Conservation (phyloP, 2,888 invertebrate genomes). For the Tachina lurida region DNA sequence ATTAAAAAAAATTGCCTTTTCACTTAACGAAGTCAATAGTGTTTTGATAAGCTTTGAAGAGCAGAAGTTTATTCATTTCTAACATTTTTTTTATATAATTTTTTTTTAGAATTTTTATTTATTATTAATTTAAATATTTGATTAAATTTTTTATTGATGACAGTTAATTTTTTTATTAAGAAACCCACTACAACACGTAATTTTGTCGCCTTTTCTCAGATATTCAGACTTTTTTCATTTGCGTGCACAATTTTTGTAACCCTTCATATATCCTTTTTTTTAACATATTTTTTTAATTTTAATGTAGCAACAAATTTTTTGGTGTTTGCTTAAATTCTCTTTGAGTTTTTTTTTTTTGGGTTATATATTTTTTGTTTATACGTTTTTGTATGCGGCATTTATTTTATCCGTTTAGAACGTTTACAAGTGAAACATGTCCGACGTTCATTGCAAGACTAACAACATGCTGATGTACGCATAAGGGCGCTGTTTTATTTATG, state of each 20-base stretch:
- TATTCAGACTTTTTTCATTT: background rate
- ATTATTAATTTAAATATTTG: background rate
- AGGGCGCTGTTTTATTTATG: slow-evolving; percentile 67
- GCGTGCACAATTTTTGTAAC: background rate
- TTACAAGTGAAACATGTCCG: slow-evolving; percentile 67
- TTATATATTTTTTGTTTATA: slow-evolving; percentile 47
- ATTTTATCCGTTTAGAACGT: slow-evolving; percentile 59
- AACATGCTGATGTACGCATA: slow-evolving; percentile 61
- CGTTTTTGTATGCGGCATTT: slow-evolving; percentile 48
- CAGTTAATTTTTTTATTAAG: background rate
- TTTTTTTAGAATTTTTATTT: no score
- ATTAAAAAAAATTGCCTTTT: background rate
- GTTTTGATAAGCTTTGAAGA: background rate
- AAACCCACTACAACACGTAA: background rate
- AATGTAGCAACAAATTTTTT: background rate
- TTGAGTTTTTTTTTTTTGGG: slow-evolving; percentile 2
- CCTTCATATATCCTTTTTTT: slow-evolving; percentile 47
- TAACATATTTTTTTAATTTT: background rate
- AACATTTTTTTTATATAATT: no score
- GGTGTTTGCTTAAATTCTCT: slow-evolving; percentile 1
- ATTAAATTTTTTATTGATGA: background rate
- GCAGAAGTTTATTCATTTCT: no score
- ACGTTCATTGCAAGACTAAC: slow-evolving; percentile 71
- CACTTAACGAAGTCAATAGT: background rate
- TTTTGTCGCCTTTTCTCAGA: background rate